phyloP scores from a whole-genome alignment of 2,888 invertebrate species.

The Caenorhabditis imperialis region DNA sequence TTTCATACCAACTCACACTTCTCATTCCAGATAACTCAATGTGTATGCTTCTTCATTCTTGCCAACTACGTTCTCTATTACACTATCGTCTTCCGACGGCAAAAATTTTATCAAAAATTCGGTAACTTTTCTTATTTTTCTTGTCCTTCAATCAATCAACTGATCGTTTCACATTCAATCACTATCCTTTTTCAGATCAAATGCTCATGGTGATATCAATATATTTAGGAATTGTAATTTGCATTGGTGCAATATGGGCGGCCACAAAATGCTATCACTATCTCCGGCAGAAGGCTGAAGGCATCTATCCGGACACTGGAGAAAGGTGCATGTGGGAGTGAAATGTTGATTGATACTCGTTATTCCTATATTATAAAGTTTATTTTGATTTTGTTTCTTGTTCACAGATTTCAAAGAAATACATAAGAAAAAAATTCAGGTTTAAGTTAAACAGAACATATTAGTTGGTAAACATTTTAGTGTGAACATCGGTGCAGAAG shows the following conservation, averaged over 20 bases:
- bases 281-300: constrained; percentile 53
- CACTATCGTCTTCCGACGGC: constrained; percentile 56
- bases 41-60: constrained; percentile 64
- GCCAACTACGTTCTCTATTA: constrained; percentile 65
- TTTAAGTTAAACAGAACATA: not conserved
- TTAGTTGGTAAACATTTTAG: constrained; percentile 25
- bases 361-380: constrained; percentile 19
- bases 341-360: constrained; percentile 7
- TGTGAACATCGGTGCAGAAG: constrained; percentile 47
- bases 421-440: not conserved
- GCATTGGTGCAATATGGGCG: constrained; percentile 67
- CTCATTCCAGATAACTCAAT: constrained; percentile 62
- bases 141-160: not conserved
- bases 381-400: not conserved
- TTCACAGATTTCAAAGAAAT: not conserved
- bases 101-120: constrained; percentile 63
- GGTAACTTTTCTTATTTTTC: constrained; percentile 41
- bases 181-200: constrained; percentile 60
- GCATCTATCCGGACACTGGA: constrained; percentile 43
- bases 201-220: constrained; percentile 68
- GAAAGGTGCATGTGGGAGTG: constrained; percentile 63
- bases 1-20: too few species aligned
- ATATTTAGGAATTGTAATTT: constrained; percentile 63
- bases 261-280: constrained; percentile 69
- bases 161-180: not conserved